Conservation (phyloP, 37 sponge, comb jelly and placozoan genomes). For the Beroe forskalii region DNA sequence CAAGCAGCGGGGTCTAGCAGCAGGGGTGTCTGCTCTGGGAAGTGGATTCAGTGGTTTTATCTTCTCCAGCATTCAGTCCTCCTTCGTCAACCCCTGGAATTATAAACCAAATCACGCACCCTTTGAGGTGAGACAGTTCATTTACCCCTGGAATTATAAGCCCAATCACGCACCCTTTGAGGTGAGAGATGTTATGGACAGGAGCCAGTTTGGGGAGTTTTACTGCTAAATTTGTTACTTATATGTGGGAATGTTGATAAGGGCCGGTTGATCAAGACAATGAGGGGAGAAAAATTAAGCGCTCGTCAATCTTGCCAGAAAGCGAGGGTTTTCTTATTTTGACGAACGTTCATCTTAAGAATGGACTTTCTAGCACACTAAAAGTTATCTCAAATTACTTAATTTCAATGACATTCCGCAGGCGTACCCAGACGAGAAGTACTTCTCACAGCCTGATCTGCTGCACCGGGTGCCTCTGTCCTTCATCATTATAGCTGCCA, state of each 20-base stretch:
- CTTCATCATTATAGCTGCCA: constrained; percentile 18
- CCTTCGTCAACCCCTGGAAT: constrained; percentile 65
- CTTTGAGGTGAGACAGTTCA: constrained; percentile 35
- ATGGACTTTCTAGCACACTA: no score
- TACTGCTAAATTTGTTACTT: not conserved
- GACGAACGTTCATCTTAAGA: no score
- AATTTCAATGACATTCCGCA: not conserved
- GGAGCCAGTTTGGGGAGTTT: not conserved
- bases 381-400: no score
- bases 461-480: constrained; percentile 15
- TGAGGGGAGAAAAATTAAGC: no score
- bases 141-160: constrained; percentile 53
- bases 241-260: not conserved
- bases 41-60: constrained; percentile 54
- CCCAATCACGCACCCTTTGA: constrained; percentile 29
- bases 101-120: constrained; percentile 37
- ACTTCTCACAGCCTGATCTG: constrained; percentile 34
- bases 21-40: constrained; percentile 52
- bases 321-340: no score
- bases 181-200: not conserved
- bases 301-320: no score
- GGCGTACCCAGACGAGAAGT: constrained; percentile 55
- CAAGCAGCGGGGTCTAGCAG: constrained; percentile 52
- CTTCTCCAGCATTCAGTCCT: not conserved
- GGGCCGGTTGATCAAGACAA: not conserved